Base-by-base conservation (phyloP, 2,888 invertebrate species). In the Apamea anceps region DNA sequence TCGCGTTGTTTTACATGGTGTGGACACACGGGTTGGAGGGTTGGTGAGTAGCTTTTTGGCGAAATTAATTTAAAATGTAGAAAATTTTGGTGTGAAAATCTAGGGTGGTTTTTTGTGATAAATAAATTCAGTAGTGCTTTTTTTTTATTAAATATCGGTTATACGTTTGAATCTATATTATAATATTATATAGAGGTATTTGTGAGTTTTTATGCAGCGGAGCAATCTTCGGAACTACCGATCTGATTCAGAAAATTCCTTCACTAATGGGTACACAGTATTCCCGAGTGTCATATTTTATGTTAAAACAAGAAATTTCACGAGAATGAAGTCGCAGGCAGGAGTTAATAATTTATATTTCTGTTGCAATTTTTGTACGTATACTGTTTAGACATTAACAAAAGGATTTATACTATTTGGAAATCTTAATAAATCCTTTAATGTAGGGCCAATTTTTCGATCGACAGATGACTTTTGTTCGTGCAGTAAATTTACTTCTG, bases 1-100 rank as follows among this genome's bases (percentile, higher is more conserved):
- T 94, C 93, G 93, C 92, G 92, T 94, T 94, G 94, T 94, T 95
- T 88, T 88, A 89, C 89, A 89, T 88, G 79, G 48, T 60, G 60
- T 78, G 72, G 65, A 88, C 89, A 87, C 70, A 89, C 81, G 63
- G 66, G 0, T 28, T 32, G 0, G 12, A 42, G 45, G 48, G 57
- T 71, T 75, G 70, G 72, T 5, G 54, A 86, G 77, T 78, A 12
- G 70, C 62, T 76, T 60, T 72, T 74, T 57, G 7, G 45, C 2
- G 0, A 54, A 51, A 48, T 71, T 45, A 25, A 15, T 48, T 72
- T 0, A 54, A 60, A n/a, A 12, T 45, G 2, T 15, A 21, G 37
- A 5, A 54, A 12, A 2, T 32, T 21, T 65, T 32, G 0, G 18
- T 18, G 25, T 48, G 0, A 48, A 72, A 48, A n/a, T 13, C 0